Conservation (phyloP, 2,888 invertebrate genomes). For the Eupsilia transversa region DNA sequence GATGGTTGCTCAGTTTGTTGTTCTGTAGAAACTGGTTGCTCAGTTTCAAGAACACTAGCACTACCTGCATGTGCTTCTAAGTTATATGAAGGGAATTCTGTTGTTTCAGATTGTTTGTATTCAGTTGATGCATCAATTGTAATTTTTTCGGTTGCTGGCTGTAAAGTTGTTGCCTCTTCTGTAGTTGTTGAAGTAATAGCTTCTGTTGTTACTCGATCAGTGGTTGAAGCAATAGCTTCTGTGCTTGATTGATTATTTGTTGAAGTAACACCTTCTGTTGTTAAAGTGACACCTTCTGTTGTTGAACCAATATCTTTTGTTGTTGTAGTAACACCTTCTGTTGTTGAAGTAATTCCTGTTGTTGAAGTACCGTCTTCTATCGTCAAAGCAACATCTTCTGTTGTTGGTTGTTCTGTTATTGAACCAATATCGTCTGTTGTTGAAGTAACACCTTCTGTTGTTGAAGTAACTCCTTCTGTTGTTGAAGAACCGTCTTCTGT, state of each 20-base stretch:
- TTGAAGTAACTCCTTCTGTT: too few relatives aligned
- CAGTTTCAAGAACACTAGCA: background rate
- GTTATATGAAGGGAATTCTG: background rate
- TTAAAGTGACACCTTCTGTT: too few relatives aligned
- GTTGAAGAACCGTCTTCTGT: too few relatives aligned
- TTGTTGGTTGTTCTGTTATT: background rate
- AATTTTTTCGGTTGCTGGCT: background rate
- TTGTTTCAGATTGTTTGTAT: background rate
- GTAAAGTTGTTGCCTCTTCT: background rate
- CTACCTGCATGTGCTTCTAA: background rate
- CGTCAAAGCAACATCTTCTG: background rate
- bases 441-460: background rate
- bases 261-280: background rate
- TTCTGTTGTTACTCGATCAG: background rate
- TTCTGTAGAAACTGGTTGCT: background rate
- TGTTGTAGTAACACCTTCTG: background rate
- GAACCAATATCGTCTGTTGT: background rate
- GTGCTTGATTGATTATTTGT: background rate
- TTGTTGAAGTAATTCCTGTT: too few relatives aligned
- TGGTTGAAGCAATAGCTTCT: background rate
- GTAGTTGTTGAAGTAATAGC: background rate
- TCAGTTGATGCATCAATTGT: constrained; percentile 9
- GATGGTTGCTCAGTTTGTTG: constrained; percentile 2
- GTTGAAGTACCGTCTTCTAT: background rate
- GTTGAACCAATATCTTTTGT: too few relatives aligned